These are phyloP conservation scores for Eulemur albifrons DNA, from an alignment of 2,797 vertebrate species.

Conservation along the genomic window DNA sequence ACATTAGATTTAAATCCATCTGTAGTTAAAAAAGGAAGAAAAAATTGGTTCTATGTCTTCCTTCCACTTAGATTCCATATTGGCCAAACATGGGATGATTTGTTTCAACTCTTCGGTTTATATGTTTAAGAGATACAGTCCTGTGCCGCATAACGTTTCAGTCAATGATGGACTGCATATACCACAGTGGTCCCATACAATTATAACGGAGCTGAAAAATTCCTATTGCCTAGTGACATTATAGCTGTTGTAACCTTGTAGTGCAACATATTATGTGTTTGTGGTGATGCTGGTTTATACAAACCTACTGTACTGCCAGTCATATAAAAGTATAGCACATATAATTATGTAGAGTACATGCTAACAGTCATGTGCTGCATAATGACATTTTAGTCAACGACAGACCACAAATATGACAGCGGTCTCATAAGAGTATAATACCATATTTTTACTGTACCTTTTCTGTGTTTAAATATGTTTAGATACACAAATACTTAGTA, in stretches of 20 bases:
- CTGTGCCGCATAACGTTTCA: not conserved
- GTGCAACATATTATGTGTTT: not conserved
- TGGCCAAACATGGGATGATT: not conserved
- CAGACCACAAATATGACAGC: not conserved
- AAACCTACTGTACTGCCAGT: not conserved
- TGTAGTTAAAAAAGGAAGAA: conserved; percentile 3
- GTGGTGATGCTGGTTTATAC: not conserved
- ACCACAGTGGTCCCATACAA: not conserved
- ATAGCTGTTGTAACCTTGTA: not conserved
- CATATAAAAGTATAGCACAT: not conserved
- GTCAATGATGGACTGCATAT: not conserved
- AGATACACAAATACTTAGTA: not conserved
- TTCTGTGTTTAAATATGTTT: not conserved
- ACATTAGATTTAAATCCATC: conserved; percentile 15
- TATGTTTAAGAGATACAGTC: not conserved
- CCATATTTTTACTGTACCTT: not conserved
- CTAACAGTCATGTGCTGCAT: not conserved
- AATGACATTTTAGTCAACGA: not conserved
- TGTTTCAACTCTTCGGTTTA: not conserved
- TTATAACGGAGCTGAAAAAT: not conserved
- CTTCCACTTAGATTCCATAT: not conserved
- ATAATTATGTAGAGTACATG: not conserved
- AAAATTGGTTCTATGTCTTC: not conserved
- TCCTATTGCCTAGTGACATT: not conserved
- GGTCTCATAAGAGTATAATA: not conserved